Evolutionary conservation across 2,113 vertebrate genomes (phyloP).

Genomic region (Nothoprocta pentlandii): DNA sequence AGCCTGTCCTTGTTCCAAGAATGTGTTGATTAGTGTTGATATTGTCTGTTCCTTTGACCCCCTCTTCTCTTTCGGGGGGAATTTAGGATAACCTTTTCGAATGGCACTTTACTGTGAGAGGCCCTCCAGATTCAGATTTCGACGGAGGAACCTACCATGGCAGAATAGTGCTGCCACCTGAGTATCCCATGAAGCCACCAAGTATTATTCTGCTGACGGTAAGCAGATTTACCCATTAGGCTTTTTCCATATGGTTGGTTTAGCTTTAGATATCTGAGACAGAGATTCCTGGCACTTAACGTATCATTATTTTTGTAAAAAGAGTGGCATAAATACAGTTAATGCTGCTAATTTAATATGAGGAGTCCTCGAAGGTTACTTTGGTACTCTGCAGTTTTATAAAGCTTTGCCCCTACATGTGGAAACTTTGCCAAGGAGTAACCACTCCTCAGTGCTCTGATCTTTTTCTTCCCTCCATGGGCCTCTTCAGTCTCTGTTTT

Average conservation of each 20-base stretch:
- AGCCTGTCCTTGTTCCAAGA: not conserved
- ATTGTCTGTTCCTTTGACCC: not conserved
- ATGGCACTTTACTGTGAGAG: constrained; percentile 98
- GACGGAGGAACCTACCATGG: constrained; percentile 97
- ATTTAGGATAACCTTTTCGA: constrained; percentile 98
- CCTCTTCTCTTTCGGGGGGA: not conserved
- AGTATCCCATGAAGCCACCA: constrained; percentile 99
- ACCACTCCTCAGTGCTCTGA: not conserved
- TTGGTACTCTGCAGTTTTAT: not conserved
- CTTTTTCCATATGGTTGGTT: not conserved
- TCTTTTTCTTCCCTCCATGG: not conserved
- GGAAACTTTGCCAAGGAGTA: not conserved
- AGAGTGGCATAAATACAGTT: not conserved
- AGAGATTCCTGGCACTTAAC: not conserved
- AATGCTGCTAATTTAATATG: not conserved
- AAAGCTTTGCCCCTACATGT: not conserved
- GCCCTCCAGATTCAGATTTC: constrained; percentile 97
- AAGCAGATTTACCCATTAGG: constrained; percentile 50
- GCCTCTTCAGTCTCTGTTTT: not conserved
- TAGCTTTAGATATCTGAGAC: not conserved
- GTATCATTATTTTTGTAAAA: not conserved
- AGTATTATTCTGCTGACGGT: constrained; percentile 98
- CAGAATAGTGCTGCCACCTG: constrained; percentile 94
- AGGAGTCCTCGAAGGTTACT: not conserved
- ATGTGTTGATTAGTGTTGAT: not conserved